Conservation (phyloP, 2,888 invertebrate genomes). For the Pterobdella sp. region DNA sequence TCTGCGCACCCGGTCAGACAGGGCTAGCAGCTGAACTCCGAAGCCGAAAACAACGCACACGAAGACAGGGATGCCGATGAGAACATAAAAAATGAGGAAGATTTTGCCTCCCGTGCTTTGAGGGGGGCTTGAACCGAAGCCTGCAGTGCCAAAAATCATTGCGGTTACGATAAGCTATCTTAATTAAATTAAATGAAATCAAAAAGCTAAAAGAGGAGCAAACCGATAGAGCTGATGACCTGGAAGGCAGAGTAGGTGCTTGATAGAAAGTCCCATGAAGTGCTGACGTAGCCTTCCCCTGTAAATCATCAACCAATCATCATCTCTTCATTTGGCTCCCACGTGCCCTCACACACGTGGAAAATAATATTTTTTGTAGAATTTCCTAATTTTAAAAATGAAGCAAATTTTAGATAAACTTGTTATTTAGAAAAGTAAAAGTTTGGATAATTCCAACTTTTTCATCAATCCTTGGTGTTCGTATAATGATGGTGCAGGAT, state of each 20-base stretch:
- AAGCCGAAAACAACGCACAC: constrained; percentile 19
- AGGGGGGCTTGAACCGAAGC: constrained; percentile 21
- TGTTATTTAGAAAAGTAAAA: too few relatives aligned
- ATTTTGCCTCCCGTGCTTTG: constrained; percentile 16
- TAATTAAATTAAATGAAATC: not conserved
- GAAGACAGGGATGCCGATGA: constrained; percentile 18
- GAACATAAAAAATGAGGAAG: constrained; percentile 13
- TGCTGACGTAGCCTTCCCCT: constrained; percentile 11
- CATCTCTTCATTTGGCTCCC: too few relatives aligned
- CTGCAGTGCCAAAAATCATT: not conserved
- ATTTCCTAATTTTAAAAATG: too few relatives aligned
- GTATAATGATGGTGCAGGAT: too few relatives aligned
- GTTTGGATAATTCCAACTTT: too few relatives aligned
- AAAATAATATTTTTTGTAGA: too few relatives aligned
- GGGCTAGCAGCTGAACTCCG: constrained; percentile 7
- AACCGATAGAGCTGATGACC: constrained; percentile 8
- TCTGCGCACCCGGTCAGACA: constrained; percentile 15
- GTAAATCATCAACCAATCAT: too few relatives aligned
- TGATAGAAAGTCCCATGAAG: constrained; percentile 24
- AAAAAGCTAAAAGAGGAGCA: not conserved
- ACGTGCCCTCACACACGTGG: too few relatives aligned
- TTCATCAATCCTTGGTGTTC: too few relatives aligned
- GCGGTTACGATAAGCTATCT: not conserved
- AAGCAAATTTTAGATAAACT: too few relatives aligned
- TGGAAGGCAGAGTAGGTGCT: constrained; percentile 19